Base-by-base conservation (phyloP, 2,888 invertebrate species). In the Bedellia somnulentella region DNA sequence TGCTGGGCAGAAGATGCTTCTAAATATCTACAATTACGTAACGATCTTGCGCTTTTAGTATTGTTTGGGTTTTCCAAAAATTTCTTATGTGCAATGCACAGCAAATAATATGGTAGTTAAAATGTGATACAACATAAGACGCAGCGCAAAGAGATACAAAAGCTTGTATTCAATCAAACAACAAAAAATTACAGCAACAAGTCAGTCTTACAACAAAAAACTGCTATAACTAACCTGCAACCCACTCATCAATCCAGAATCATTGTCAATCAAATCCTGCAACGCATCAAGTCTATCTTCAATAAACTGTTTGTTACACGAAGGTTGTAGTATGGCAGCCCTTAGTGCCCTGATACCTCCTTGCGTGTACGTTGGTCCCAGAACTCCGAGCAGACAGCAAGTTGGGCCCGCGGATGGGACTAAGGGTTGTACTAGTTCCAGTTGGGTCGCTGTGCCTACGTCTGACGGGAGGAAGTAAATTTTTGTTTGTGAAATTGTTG, bases 301-400 rank as follows among this genome's bases (percentile, higher is more conserved):
- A 35, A 94, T 90, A 3, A 82, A 71, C 1, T 78, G 63, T 32
- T 77, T 52, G 30, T 86, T 80, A 45, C 81, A 86, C 0, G 86
- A 83, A 0, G 96, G 95, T 52, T 89, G 89, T 5, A 90, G 64
- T 38, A 95, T 85, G 29, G 84, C 82, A 1, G 91, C 86, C 31
- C 94, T 70, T n/a, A 95, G 66, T 17, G 87, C 79, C 36, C 92
- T 75, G 12, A 82, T 77, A 1, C 96, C 96, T 31, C 89, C 84
- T 8, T 24, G 67, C 15, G 67, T 71, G 42, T 63, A 64, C 4
- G 60, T 67, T 31, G 57, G 79, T 39, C 67, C 77, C 37, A 60
- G 54, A 28, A 64, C 62, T 3, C 76, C 76, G 14, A 77, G 43
- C 0, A 77, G 51, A 32, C 76, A 70, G 38, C 73, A 68, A 0